phyloP scores from a whole-genome alignment of 2,888 invertebrate species.

The Tetranychus piercei region DNA sequence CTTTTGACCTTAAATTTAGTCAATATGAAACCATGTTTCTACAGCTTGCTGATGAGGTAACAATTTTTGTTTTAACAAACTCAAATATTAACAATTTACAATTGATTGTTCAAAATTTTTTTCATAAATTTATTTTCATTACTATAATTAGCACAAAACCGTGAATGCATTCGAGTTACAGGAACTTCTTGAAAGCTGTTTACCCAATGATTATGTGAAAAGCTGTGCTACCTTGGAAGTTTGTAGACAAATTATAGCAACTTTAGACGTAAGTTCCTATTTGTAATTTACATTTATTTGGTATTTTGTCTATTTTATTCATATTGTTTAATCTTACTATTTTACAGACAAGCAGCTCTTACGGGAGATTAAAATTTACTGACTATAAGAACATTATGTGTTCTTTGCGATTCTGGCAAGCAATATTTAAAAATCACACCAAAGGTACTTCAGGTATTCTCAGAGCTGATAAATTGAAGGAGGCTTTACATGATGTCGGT shows the following conservation, averaged over 20 bases:
- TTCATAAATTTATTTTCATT: constrained; percentile 4
- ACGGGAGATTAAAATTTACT: constrained; percentile 57
- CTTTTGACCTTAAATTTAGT: constrained; percentile 47
- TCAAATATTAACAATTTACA: constrained; percentile 4
- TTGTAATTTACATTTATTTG: no score
- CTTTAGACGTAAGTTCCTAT: constrained; percentile 50
- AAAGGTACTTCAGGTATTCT: constrained; percentile 75
- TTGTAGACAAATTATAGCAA: constrained; percentile 67
- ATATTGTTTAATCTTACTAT: constrained; percentile 29
- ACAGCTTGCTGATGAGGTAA: constrained; percentile 60
- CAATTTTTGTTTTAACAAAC: background rate
- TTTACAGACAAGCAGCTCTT: constrained; percentile 40
- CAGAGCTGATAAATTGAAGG: constrained; percentile 61
- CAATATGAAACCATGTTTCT: constrained; percentile 78
- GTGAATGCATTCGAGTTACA: constrained; percentile 78
- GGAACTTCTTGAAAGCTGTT: constrained; percentile 67
- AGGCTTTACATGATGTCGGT: constrained; percentile 65
- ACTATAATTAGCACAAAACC: constrained; percentile 44
- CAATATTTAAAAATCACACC: constrained; percentile 69
- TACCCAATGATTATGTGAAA: constrained; percentile 83
- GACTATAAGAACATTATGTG: constrained; percentile 82
- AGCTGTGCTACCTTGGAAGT: constrained; percentile 81
- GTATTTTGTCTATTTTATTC: background rate
- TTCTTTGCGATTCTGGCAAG: constrained; percentile 74
- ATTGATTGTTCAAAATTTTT: background rate